A percentile compares a stretch with the other conserved stretches of the same genome.
Evolutionary conservation across 2,888 invertebrate genomes (phyloP).

Genomic region (Sesamia inferens): DNA sequence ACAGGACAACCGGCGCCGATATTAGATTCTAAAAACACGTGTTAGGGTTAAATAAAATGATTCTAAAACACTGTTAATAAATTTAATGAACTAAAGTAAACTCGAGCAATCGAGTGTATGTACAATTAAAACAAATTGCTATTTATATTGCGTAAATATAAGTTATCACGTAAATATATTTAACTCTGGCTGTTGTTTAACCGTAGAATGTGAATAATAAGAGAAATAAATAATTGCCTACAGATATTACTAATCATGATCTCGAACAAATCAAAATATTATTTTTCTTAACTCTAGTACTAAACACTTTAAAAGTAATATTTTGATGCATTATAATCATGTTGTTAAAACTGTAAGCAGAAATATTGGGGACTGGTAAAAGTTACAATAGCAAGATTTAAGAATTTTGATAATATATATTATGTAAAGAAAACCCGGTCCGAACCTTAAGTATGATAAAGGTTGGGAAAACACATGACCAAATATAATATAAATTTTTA

Average conservation of each 20-base stretch:
- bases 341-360: not conserved
- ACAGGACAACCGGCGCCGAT: no score
- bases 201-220: conserved; percentile 2
- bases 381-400: not conserved
- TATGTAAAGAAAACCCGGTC: no score
- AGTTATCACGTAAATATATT: conserved; percentile 5
- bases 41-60: not conserved
- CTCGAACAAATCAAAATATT: not conserved
- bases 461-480: no score
- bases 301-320: not conserved
- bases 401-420: no score
- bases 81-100: conserved; percentile 54
- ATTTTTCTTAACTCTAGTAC: not conserved
- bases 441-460: no score
- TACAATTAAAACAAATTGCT: conserved; percentile 61
- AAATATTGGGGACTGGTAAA: not conserved
- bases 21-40: not conserved
- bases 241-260: not conserved
- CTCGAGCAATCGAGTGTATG: conserved; percentile 50
- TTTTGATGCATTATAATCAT: not conserved
- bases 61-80: conserved; percentile 38
- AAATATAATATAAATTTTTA: no score
- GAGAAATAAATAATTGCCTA: not conserved
- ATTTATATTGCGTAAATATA: conserved; percentile 55
- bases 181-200: conserved; percentile 20